Conservation (phyloP, 2,797 vertebrate genomes). For the Tinamus major region DNA sequence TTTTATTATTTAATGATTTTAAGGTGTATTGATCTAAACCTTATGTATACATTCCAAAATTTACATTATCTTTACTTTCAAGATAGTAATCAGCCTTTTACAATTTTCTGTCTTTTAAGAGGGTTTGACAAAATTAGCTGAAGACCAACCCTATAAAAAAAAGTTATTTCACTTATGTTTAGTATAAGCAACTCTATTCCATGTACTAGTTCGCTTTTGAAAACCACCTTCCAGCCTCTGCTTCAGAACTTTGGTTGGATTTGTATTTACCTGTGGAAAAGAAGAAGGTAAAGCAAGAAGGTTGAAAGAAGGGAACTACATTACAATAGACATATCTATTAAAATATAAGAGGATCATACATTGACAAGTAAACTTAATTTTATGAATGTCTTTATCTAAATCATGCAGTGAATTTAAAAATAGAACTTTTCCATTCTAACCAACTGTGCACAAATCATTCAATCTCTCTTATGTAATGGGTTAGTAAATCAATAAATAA, state of each 20-base stretch:
- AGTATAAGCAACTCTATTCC: not conserved
- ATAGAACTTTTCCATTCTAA: not conserved
- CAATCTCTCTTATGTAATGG: not conserved
- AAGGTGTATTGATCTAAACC: not conserved
- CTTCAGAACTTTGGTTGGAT: not conserved
- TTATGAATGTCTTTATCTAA: not conserved
- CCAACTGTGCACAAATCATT: not conserved
- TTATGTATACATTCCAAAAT: not conserved
- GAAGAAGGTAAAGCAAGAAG: not conserved
- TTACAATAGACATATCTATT: not conserved
- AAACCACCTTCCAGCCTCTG: not conserved
- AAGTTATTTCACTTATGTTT: not conserved
- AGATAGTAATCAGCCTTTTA: not conserved
- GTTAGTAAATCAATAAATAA: conserved; percentile 22
- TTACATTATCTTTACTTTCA: not conserved
- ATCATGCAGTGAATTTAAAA: not conserved
- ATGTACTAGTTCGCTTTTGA: not conserved
- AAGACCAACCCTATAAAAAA: not conserved
- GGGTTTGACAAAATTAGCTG: not conserved
- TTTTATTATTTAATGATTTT: not conserved
- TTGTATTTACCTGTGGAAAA: not conserved
- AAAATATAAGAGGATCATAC: not conserved
- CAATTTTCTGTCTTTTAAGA: not conserved
- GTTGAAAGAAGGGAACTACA: not conserved
- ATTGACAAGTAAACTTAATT: not conserved